Base-by-base conservation (phyloP, 2,113 vertebrate species). In the Neoarius graeffei region DNA sequence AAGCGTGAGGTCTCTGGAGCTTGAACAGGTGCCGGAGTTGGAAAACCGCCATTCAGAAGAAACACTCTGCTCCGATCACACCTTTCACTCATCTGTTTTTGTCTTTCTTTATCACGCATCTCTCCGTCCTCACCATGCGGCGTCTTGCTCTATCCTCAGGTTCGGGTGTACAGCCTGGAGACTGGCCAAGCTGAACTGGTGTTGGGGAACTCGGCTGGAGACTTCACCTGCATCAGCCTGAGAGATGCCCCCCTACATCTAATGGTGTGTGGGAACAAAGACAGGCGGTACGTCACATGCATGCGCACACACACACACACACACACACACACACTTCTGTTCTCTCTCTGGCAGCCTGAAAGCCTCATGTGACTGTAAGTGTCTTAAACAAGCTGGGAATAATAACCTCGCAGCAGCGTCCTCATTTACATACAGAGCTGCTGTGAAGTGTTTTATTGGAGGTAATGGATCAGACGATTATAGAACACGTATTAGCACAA, bases 261-360 rank as follows among this genome's bases (percentile, higher is more conserved):
- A 93, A 93, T 99, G 92, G 96, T 96, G 86, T 96, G 97, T 0
- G 98, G 98, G 90, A 99, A 98, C 95, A 97, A 96, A 92, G 98
- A 99, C 95, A 94, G 98, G 90, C 96, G 97, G 98, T 99, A 94
- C 0, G 93, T 64, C 79, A 59, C 52, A 1, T 59, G 59, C 30
- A 8, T 59, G 62, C 13, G 52, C 52, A 5, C 14, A 52, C 67
- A 42, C 54, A 57, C 52, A 54, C 84, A 48, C 77, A 62, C 57
- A 30, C 60, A 42, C 25, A 81, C 86, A 54, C 62, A 67, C 52
- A 71, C 48, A 52, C 77, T 66, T 27, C 64, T 54, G 48, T 83
- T 35, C 79, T 52, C 57, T 60, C 84, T 88, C 35, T 88, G 84
- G 84, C 84, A 73, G 50, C 8, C 50, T 83, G 59, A 67, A 84